These are phyloP conservation scores for Acanthoscelides obtectus DNA, from an alignment of 2,888 invertebrate genomes.

Conservation along the genomic window DNA sequence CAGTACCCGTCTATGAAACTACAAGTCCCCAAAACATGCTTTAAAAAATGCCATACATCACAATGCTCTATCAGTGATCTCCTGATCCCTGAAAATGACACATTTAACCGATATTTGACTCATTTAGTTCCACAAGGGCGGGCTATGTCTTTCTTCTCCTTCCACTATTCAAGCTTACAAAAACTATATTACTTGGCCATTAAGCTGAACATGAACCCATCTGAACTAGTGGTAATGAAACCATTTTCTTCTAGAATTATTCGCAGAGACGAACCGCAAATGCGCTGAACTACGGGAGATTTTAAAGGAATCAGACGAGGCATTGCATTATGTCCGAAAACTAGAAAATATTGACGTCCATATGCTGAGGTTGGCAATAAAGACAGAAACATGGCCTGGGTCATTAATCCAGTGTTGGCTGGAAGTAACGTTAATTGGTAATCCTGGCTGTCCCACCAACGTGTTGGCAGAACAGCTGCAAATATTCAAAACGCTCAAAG, in stretches of 20 bases:
- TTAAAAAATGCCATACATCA: no score
- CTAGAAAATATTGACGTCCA: constrained; percentile 34
- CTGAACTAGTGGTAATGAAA: no score
- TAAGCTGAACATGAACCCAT: no score
- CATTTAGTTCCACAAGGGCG: no score
- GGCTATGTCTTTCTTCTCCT: no score
- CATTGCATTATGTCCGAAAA: constrained; percentile 30
- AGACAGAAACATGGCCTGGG: constrained; percentile 38
- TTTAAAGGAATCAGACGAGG: constrained; percentile 29
- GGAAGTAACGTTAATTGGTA: constrained; percentile 77
- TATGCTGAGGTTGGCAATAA: constrained; percentile 30
- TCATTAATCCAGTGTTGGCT: constrained; percentile 64
- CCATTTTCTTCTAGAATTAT: constrained; percentile 51
- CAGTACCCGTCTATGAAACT: no score
- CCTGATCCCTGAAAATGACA: no score
- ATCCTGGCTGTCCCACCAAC: constrained; percentile 79
- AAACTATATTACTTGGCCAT: no score
- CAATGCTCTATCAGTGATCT: no score
- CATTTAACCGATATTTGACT: no score
- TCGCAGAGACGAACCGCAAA: constrained; percentile 53
- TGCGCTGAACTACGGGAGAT: constrained; percentile 67
- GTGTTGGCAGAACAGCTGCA: constrained; percentile 76
- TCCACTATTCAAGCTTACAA: no score
- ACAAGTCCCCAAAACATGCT: no score
- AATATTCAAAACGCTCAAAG: constrained; percentile 80